Percentiles rank a stretch among this genome's conserved stretches.
Evolutionary conservation across 2,888 invertebrate genomes (phyloP).

Genomic region (Cheilosia vernalis): DNA sequence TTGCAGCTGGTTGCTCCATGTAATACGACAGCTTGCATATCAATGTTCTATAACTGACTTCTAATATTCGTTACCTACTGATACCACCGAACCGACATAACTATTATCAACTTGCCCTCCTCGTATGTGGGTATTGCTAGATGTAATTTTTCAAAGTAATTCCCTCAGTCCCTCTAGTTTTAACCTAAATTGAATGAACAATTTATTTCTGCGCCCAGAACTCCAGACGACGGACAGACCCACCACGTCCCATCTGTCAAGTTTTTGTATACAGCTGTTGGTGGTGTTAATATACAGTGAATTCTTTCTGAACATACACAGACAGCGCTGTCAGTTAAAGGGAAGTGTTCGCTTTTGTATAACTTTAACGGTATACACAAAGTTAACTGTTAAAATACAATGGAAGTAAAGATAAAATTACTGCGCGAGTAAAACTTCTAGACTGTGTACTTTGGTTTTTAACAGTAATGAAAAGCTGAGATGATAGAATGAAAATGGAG

Average conservation of each 20-base stretch:
- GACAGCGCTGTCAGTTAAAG: too few species aligned
- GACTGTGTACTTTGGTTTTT: too few species aligned
- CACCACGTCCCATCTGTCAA: slow-evolving; percentile 5
- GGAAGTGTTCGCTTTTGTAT: too few species aligned
- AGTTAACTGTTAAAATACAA: too few species aligned
- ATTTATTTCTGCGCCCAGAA: slow-evolving; percentile 39
- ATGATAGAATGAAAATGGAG: too few species aligned
- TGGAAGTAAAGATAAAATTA: too few species aligned
- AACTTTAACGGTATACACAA: too few species aligned
- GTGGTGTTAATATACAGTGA: background rate
- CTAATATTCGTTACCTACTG: slow-evolving; percentile 8
- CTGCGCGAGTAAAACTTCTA: too few species aligned
- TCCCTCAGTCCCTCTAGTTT: slow-evolving; percentile 66
- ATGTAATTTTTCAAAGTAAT: slow-evolving; percentile 66
- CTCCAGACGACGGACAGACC: slow-evolving; percentile 1
- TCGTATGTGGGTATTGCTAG: background rate
- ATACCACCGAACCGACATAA: slow-evolving; percentile 8
- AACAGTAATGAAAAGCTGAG: too few species aligned
- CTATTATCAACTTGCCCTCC: background rate
- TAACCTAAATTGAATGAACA: slow-evolving; percentile 67
- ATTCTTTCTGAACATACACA: slow-evolving; percentile 6
- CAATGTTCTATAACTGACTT: background rate
- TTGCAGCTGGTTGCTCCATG: background rate
- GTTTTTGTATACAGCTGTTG: slow-evolving; percentile 8
- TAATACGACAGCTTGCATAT: slow-evolving; percentile 13